Evolutionary conservation across 2,888 invertebrate species (phyloP).

Genomic region (Bedellia somnulentella): DNA sequence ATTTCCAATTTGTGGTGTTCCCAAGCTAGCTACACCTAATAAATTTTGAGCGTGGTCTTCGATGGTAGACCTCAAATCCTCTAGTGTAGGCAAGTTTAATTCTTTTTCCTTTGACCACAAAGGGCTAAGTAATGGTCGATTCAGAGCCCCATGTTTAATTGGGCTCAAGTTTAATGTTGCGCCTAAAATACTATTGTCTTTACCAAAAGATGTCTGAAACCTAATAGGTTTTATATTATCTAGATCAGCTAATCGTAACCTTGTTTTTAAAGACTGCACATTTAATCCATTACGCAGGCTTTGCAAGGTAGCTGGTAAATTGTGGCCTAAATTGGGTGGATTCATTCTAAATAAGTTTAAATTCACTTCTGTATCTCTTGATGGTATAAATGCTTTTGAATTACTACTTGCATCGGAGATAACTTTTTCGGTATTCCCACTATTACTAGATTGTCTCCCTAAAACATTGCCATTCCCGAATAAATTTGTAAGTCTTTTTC

Average conservation of each 20-base stretch:
- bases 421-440: too few species aligned
- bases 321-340: conserved; percentile 12
- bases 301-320: conserved; percentile 12
- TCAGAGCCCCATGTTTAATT: conserved; percentile 11
- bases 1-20: too few species aligned
- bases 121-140: conserved; percentile 7
- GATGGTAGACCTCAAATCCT: not conserved
- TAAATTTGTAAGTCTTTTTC: not conserved
- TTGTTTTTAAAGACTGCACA: conserved; percentile 23
- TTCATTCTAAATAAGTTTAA: conserved; percentile 21
- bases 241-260: conserved; percentile 21
- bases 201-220: conserved; percentile 18
- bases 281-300: conserved; percentile 11
- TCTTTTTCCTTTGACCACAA: conserved; percentile 1
- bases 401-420: too few species aligned
- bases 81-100: conserved; percentile 15
- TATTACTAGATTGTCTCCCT: too few species aligned
- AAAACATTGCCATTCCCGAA: not conserved
- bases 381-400: conserved; percentile 13
- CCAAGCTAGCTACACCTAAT: too few species aligned
- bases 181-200: conserved; percentile 16
- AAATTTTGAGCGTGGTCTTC: not conserved
- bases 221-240: conserved; percentile 22
- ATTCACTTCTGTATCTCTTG: conserved; percentile 19
- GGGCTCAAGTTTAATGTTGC: conserved; percentile 16